phyloP scores from a whole-genome alignment of 1,140 invertebrate genomes.

The Leptestheria dahalacensis region DNA sequence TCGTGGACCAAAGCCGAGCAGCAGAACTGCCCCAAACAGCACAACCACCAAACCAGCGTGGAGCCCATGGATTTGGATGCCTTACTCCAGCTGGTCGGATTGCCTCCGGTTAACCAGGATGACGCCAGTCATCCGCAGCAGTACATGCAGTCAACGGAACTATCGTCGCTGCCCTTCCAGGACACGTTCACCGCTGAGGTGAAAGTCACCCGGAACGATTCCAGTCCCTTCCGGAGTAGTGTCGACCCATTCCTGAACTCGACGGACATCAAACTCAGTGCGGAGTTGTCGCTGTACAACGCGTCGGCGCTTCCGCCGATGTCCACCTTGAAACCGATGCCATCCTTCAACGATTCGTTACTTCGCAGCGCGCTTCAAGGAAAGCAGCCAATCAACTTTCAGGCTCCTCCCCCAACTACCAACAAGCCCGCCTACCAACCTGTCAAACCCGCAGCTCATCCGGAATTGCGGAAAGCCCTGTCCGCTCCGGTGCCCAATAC shows the following conservation, averaged over 20 bases:
- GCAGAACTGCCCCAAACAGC: neutral
- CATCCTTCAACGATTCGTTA: conserved; percentile 33
- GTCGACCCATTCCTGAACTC: conserved; percentile 1
- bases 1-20: conserved; percentile 5
- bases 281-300: neutral
- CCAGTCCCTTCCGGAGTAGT: neutral
- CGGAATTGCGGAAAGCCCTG: conserved; percentile 14
- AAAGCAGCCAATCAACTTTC: conserved; percentile 19
- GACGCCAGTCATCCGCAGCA: neutral
- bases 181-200: neutral
- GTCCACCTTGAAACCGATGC: neutral
- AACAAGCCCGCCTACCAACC: neutral
- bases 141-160: neutral
- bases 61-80: conserved; percentile 15
- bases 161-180: neutral
- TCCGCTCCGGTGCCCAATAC: conserved; percentile 2
- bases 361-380: conserved; percentile 65
- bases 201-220: neutral
- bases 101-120: neutral
- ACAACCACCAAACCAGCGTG: neutral
- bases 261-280: conserved; percentile 3
- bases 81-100: conserved; percentile 6
- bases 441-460: conserved; percentile 2
- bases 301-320: neutral
- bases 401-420: neutral